phyloP scores from a whole-genome alignment of 1,140 invertebrate species.

The Bicyclus anynana region DNA sequence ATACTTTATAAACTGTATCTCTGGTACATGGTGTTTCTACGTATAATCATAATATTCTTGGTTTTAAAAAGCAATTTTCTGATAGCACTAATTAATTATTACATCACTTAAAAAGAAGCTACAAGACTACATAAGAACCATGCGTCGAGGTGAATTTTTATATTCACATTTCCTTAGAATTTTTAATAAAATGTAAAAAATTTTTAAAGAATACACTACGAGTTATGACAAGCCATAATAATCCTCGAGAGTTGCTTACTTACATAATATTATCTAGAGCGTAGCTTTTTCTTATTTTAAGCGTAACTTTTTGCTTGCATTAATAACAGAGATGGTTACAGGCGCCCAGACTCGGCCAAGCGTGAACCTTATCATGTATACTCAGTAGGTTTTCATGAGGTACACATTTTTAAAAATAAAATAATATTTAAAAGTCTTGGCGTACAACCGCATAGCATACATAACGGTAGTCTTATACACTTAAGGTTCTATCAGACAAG shows the following conservation, averaged over 20 bases:
- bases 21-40: too few species aligned
- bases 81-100: too few species aligned
- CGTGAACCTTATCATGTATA: neutral
- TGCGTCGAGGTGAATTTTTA: too few species aligned
- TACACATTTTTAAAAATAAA: neutral
- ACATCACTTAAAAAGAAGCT: too few species aligned
- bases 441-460: neutral
- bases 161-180: neutral
- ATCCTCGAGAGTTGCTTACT: neutral
- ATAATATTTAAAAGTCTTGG: neutral
- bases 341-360: neutral
- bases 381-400: neutral
- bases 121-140: too few species aligned
- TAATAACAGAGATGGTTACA: neutral
- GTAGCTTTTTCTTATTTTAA: neutral
- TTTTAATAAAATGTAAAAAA: neutral
- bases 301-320: neutral
- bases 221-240: neutral
- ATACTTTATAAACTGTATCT: too few species aligned
- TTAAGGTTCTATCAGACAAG: too few species aligned
- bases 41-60: too few species aligned
- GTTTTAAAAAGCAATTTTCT: too few species aligned
- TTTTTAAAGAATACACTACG: neutral
- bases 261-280: neutral
- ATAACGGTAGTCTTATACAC: too few species aligned